Evolutionary conservation across 2,888 invertebrate genomes (phyloP).

Genomic region (Villa cingulata): DNA sequence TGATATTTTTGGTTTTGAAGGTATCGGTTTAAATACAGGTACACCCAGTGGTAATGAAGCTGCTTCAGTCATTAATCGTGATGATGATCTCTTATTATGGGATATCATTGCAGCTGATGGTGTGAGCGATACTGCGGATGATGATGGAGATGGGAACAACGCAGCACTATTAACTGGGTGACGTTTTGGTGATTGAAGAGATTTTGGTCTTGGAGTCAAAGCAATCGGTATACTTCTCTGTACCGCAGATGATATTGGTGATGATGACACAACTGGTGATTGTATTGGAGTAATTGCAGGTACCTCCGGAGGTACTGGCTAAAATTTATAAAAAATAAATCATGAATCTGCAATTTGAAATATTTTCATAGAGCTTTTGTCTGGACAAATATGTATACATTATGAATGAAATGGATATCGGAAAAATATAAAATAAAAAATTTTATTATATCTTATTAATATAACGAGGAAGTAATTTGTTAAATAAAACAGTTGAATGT

Average conservation of each 20-base stretch:
- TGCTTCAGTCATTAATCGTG: conserved; percentile 36
- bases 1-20: conserved; percentile 38
- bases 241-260: conserved; percentile 24
- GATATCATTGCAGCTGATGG: conserved; percentile 7
- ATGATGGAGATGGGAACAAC: not conserved
- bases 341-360: no score
- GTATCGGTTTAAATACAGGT: conserved; percentile 68
- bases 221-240: conserved; percentile 27
- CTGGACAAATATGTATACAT: no score
- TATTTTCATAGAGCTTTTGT: no score
- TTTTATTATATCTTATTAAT: no score
- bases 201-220: conserved; percentile 19
- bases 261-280: conserved; percentile 14
- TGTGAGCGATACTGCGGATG: no score
- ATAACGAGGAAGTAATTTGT: no score
- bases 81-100: conserved; percentile 4
- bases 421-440: no score
- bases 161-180: not conserved
- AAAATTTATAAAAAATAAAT: no score
- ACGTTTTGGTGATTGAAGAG: conserved; percentile 4
- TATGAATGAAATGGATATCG: no score
- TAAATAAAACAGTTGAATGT: no score
- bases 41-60: conserved; percentile 47
- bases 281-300: no score
- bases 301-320: not conserved